phyloP scores from a whole-genome alignment of 2,797 vertebrate species.

The Enteromius argenteus region DNA sequence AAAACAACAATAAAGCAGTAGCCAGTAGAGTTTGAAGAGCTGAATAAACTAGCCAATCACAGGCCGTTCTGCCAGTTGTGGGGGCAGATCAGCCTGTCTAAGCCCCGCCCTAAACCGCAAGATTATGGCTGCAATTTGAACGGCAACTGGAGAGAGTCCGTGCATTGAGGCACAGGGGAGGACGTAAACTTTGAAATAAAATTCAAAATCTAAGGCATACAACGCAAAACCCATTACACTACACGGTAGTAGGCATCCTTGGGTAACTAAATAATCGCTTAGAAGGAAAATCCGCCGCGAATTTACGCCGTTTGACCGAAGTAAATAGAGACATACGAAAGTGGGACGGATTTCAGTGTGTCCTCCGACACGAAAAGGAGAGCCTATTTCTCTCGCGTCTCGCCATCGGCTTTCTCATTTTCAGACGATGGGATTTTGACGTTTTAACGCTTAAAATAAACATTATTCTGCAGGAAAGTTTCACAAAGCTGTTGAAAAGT shows the following conservation, averaged over 20 bases:
- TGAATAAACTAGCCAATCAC: slow-evolving; percentile 60
- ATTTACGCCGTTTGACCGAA: slow-evolving; percentile 56
- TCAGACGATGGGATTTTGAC: slow-evolving; percentile 67
- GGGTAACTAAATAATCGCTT: slow-evolving; percentile 26
- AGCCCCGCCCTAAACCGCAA: slow-evolving; percentile 75
- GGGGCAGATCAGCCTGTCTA: slow-evolving; percentile 63
- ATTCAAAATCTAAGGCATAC: slow-evolving; percentile 53
- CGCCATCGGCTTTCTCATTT: slow-evolving; percentile 63
- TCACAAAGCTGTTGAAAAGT: slow-evolving; percentile 47
- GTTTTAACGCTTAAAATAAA: slow-evolving; percentile 59
- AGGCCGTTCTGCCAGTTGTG: neutral
- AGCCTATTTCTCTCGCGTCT: slow-evolving; percentile 64
- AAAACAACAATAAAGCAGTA: accelerated
- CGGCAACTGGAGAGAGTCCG: slow-evolving; percentile 64
- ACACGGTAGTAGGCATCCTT: slow-evolving; percentile 51
- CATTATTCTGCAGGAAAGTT: slow-evolving; percentile 48
- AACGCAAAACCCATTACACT: slow-evolving; percentile 4
- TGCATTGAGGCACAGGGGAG: slow-evolving; percentile 55
- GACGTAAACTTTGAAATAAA: slow-evolving; percentile 70
- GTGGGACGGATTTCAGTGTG: slow-evolving; percentile 68
- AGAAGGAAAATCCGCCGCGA: neutral
- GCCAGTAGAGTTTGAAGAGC: slow-evolving; percentile 59
- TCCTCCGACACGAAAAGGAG: slow-evolving; percentile 63
- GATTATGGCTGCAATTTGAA: slow-evolving; percentile 81
- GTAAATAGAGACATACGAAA: slow-evolving; percentile 62